A percentile compares a stretch with the other conserved stretches of the same genome.
phyloP scores from a whole-genome alignment of 2,113 vertebrate genomes.

The Butastur rufipennis region DNA sequence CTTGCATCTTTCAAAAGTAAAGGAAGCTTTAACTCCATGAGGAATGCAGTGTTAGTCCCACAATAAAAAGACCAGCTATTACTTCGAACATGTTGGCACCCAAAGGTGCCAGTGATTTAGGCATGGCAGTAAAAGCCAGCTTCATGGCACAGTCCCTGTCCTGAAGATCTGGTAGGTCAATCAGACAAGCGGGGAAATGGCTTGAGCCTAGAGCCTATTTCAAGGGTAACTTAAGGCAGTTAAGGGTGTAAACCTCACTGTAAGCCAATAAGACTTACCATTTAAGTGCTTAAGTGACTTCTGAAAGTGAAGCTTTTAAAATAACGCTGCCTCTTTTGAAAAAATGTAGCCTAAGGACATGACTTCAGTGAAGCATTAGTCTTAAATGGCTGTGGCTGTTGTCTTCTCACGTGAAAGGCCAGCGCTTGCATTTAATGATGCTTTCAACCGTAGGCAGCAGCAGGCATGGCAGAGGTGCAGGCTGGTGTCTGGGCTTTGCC shows the following conservation, averaged over 20 bases:
- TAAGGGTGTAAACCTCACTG: background rate
- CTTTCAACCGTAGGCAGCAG: background rate
- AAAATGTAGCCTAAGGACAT: background rate
- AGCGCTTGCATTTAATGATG: background rate
- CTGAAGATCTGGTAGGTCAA: background rate
- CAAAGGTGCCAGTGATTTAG: background rate
- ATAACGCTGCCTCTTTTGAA: background rate
- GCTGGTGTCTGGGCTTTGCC: background rate
- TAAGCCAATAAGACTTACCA: background rate
- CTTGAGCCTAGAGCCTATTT: background rate
- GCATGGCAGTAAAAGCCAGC: background rate
- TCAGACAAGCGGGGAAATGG: background rate
- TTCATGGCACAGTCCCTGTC: background rate
- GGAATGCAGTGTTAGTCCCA: background rate
- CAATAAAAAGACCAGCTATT: background rate
- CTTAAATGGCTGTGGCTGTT: background rate
- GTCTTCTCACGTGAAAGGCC: background rate
- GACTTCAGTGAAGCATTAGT: background rate
- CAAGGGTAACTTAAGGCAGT: background rate
- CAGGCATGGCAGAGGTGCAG: background rate
- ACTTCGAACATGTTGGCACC: background rate
- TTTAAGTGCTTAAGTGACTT: background rate
- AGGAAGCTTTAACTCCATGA: background rate
- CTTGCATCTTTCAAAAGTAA: background rate
- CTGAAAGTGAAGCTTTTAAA: conserved; percentile 41